A percentile compares a stretch with the other conserved stretches of the same genome.
Conservation (phyloP, 1,140 invertebrate species). For the Euura saliciscinereae region DNA sequence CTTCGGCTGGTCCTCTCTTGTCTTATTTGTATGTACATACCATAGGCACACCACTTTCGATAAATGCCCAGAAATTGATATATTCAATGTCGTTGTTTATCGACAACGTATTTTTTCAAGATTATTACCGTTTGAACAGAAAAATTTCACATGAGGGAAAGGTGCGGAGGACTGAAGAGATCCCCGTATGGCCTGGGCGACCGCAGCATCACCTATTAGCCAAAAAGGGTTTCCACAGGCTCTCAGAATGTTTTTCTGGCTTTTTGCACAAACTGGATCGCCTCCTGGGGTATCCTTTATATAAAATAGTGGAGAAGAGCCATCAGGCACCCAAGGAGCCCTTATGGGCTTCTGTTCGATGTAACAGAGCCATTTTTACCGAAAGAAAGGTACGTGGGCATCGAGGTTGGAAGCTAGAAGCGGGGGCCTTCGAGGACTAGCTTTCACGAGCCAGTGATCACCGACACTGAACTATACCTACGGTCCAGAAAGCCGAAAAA, state of each 20-base stretch:
- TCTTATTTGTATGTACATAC: no score
- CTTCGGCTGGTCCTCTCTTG: neutral
- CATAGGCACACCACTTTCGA: no score
- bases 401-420: constrained; percentile 39
- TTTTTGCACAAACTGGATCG: constrained; percentile 55
- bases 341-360: constrained; percentile 12
- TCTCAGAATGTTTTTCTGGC: constrained; percentile 49
- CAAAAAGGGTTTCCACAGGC: constrained; percentile 42
- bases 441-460: constrained; percentile 57
- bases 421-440: constrained; percentile 57
- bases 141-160: no score
- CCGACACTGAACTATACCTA: constrained; percentile 55
- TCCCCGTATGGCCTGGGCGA: neutral
- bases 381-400: constrained; percentile 53
- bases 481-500: constrained; percentile 29
- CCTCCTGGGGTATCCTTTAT: constrained; percentile 13
- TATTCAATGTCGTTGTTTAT: no score
- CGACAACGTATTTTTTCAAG: no score
- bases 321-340: constrained; percentile 32
- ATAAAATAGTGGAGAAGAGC: constrained; percentile 21
- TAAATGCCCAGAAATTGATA: no score
- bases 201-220: constrained; percentile 38
- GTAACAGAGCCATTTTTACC: constrained; percentile 23
- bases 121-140: no score
- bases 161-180: neutral